These are phyloP conservation scores for Paratrypauchen microcephalus DNA, from an alignment of 2,797 vertebrate genomes.

Conservation along the genomic window DNA sequence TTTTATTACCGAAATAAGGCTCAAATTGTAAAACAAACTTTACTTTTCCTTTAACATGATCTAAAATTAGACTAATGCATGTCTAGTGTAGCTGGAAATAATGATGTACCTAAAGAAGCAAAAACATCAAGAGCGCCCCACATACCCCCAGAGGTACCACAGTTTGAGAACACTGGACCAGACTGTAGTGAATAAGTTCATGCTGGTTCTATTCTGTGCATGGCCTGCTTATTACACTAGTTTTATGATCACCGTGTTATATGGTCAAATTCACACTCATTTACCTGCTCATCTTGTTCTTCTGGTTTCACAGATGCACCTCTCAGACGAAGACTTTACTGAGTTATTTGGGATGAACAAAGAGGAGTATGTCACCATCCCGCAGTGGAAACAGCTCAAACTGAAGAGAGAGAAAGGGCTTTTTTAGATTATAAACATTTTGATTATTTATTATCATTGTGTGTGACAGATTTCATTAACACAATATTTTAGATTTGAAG, in stretches of 20 bases:
- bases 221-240: no score
- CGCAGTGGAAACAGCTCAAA: constrained; percentile 83
- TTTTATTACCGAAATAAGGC: no score
- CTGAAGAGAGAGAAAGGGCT: constrained; percentile 85
- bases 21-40: no score
- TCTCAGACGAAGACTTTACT: constrained; percentile 83
- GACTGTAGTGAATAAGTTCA: no score
- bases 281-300: neutral
- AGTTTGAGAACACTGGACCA: no score
- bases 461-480: neutral
- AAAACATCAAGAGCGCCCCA: no score
- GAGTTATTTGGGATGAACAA: constrained; percentile 79
- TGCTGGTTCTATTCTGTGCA: no score
- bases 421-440: constrained; percentile 68
- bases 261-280: neutral
- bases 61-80: no score
- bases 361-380: constrained; percentile 76
- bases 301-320: constrained; percentile 75
- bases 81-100: no score
- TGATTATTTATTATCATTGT: neutral
- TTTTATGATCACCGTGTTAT: neutral
- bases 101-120: no score
- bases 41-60: no score
- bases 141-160: no score
- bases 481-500: neutral